These are phyloP conservation scores for Balearica regulorum DNA, from an alignment of 2,797 vertebrate species.

Conservation along the genomic window DNA sequence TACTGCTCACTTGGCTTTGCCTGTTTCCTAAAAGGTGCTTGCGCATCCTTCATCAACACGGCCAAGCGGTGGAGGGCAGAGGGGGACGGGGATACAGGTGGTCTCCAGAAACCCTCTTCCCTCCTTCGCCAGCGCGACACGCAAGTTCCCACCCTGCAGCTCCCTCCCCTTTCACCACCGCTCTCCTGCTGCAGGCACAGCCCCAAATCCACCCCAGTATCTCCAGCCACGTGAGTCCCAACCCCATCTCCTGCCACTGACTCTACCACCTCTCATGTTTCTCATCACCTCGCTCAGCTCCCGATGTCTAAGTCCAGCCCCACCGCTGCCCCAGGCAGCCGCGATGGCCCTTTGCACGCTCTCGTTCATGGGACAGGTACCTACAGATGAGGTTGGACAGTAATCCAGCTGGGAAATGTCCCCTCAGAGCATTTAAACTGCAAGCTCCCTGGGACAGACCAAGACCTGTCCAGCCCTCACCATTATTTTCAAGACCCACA, in stretches of 20 bases:
- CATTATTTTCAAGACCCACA: neutral
- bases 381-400: neutral
- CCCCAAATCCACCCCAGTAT: neutral
- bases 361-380: accelerated
- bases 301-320: too few relatives aligned
- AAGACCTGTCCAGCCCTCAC: neutral
- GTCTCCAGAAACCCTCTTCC: neutral
- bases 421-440: neutral
- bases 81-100: neutral
- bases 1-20: neutral
- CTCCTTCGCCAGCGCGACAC: neutral
- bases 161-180: neutral
- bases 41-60: neutral
- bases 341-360: accelerated
- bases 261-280: neutral
- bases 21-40: neutral
- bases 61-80: neutral
- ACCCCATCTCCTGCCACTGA: neutral
- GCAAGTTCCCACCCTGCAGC: neutral
- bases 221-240: accelerated
- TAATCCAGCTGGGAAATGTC: neutral
- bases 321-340: neutral
- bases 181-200: neutral
- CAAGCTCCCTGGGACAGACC: neutral
- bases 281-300: neutral